phyloP scores from a whole-genome alignment of 23 tunicate genomes.

The Botrylloides violaceus region DNA sequence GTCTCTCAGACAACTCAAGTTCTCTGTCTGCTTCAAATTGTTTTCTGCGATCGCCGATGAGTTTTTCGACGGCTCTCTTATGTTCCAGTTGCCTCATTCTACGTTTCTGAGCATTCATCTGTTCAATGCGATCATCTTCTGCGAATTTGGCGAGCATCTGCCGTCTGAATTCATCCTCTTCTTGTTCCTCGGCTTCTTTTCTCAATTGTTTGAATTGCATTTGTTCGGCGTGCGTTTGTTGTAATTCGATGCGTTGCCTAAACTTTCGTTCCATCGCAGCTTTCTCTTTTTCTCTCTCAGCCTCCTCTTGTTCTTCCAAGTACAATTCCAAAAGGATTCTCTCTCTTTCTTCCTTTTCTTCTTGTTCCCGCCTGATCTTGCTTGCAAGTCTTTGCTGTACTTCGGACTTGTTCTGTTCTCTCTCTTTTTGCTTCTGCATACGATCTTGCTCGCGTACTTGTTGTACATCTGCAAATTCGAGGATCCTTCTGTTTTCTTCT shows the following conservation, averaged over 20 bases:
- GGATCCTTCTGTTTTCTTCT: slow-evolving; percentile 67
- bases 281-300: slow-evolving; percentile 70
- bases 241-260: slow-evolving; percentile 76
- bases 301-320: slow-evolving; percentile 89
- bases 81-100: slow-evolving; percentile 97
- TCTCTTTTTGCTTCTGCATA: slow-evolving; percentile 70
- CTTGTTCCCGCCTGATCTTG: slow-evolving; percentile 47
- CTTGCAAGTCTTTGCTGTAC: slow-evolving; percentile 75
- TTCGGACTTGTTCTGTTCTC: slow-evolving; percentile 70
- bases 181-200: slow-evolving; percentile 55
- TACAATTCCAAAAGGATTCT: slow-evolving; percentile 73
- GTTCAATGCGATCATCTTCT: slow-evolving; percentile 96
- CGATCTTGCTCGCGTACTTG: slow-evolving; percentile 75
- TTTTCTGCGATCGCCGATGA: slow-evolving; percentile 53
- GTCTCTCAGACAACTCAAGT: slow-evolving; percentile 48
- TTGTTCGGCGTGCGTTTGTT: slow-evolving; percentile 71
- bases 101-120: slow-evolving; percentile 95
- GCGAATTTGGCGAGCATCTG: slow-evolving; percentile 99
- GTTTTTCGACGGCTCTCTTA: slow-evolving; percentile 87
- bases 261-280: slow-evolving; percentile 60
- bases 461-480: slow-evolving; percentile 76
- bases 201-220: slow-evolving; percentile 90
- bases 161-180: slow-evolving; percentile 86
- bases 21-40: slow-evolving; percentile 82
- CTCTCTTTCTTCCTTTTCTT: slow-evolving; percentile 68